Evolutionary conservation across 37 sponge, comb jelly and placozoan species (phyloP).

Genomic region (Corticium candelabrum): DNA sequence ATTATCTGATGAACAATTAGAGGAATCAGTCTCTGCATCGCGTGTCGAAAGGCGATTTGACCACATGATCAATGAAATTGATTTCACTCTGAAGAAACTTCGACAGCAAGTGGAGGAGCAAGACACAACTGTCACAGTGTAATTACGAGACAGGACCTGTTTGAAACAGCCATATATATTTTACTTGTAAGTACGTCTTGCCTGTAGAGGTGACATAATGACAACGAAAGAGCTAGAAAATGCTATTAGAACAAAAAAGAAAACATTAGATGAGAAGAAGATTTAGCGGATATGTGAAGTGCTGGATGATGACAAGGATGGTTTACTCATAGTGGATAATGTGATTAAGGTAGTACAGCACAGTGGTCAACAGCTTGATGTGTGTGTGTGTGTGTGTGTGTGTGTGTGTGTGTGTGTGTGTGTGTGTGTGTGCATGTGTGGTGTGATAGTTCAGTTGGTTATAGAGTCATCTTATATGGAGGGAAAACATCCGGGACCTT

Average conservation of each 20-base stretch:
- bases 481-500: no score
- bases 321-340: slow-evolving; percentile 60
- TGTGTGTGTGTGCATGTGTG: no score
- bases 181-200: background rate
- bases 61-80: no score
- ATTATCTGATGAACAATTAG: no score
- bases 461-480: no score
- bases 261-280: slow-evolving; percentile 45
- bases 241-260: slow-evolving; percentile 33
- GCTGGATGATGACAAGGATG: slow-evolving; percentile 69
- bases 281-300: slow-evolving; percentile 41
- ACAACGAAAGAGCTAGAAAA: slow-evolving; percentile 43
- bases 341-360: slow-evolving; percentile 53
- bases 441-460: no score
- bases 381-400: slow-evolving; percentile 7
- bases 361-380: no score
- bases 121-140: background rate
- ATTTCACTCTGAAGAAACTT: no score
- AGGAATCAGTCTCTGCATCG: no score
- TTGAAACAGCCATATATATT: background rate
- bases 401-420: no score
- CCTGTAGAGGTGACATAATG: slow-evolving; percentile 28
- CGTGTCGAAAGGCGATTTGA: no score
- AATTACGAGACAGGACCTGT: background rate
- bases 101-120: no score